phyloP scores from a whole-genome alignment of 2,113 vertebrate species.

The Aspidoscelis tigris region DNA sequence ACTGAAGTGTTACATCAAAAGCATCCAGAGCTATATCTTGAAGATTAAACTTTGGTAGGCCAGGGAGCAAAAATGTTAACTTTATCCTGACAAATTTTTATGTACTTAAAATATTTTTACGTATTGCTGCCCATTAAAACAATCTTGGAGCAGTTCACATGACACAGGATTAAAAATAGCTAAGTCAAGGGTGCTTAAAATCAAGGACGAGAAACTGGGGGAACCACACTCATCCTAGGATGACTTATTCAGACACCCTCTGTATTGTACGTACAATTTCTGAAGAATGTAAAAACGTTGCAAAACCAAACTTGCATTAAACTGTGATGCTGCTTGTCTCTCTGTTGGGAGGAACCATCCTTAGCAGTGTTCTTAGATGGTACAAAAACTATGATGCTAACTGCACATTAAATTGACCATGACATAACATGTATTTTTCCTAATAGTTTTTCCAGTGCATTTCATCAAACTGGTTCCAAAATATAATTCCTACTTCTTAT shows the following conservation, averaged over 20 bases:
- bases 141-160: no score
- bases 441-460: neutral
- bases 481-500: neutral
- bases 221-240: no score
- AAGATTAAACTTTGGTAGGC: neutral
- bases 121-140: neutral
- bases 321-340: neutral
- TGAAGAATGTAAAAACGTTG: neutral
- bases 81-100: neutral
- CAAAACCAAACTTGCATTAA: neutral
- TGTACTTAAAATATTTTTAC: neutral
- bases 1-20: neutral
- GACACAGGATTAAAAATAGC: no score
- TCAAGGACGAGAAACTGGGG: no score
- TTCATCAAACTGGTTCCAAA: neutral
- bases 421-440: neutral
- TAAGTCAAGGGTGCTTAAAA: no score
- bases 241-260: no score
- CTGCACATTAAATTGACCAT: neutral
- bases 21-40: neutral
- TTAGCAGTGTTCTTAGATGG: no score
- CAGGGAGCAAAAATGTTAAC: neutral
- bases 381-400: neutral
- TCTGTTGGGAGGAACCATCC: neutral
- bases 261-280: neutral